Percentiles rank a stretch among this genome's conserved stretches.
Evolutionary conservation across 2,888 invertebrate species (phyloP).

Genomic region (Drosophila incognita): DNA sequence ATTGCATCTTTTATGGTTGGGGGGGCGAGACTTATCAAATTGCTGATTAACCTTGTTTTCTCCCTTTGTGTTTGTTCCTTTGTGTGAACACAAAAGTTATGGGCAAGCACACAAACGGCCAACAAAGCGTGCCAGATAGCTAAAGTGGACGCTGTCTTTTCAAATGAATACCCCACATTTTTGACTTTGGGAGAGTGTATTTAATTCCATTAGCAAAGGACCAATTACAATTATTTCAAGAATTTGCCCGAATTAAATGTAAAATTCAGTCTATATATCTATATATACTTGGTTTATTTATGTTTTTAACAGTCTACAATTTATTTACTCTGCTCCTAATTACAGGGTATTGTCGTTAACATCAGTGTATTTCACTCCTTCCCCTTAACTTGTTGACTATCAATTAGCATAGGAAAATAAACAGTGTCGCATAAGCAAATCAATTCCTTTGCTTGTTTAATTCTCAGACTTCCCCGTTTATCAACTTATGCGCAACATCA

Average conservation of each 20-base stretch:
- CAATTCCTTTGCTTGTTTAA: conserved; percentile 21
- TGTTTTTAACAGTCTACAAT: background rate
- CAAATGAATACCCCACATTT: conserved; percentile 5
- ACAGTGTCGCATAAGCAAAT: conserved; percentile 26
- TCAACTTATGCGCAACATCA: conserved; percentile 7
- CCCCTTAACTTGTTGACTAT: conserved; percentile 45
- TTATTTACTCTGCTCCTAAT: background rate
- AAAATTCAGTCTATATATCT: background rate
- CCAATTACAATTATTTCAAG: background rate
- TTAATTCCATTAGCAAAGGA: background rate
- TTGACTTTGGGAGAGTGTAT: background rate
- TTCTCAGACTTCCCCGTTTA: conserved; percentile 8
- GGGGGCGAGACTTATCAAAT: conserved; percentile 38
- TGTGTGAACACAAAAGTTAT: conserved; percentile 39
- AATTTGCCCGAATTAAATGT: background rate
- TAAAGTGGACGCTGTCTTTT: conserved; percentile 4
- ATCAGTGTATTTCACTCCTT: background rate
- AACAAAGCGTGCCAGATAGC: background rate
- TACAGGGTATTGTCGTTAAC: conserved; percentile 22
- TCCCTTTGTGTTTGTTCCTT: conserved; percentile 21
- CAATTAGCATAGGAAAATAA: conserved; percentile 45
- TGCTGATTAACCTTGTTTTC: conserved; percentile 54
- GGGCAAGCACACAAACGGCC: conserved; percentile 1
- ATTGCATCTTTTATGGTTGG: conserved; percentile 37
- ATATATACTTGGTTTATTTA: background rate